Conservation (phyloP, 2,113 vertebrate genomes). For the Mystacornis crossleyi region DNA sequence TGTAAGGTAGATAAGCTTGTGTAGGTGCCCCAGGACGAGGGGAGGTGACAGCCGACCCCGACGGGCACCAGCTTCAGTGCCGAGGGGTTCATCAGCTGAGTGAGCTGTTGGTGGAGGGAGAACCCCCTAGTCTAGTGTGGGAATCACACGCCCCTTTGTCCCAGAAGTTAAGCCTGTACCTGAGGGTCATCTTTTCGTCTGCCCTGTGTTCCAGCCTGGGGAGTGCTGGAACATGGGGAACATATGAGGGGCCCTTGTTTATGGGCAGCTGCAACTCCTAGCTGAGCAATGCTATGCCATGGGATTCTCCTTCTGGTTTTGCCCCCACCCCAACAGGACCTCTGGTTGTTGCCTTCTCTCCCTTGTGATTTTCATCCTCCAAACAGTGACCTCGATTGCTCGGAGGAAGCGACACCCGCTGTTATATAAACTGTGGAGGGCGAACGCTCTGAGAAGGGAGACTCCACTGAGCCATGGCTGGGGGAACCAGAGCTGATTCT, state of each 20-base stretch:
- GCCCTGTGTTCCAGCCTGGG: neutral
- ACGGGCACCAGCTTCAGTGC: neutral
- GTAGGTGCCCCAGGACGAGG: neutral
- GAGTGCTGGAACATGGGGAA: neutral
- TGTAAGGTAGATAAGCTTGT: neutral
- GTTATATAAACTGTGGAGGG: neutral
- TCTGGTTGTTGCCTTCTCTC: neutral
- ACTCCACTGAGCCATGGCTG: fast-evolving
- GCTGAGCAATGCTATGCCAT: fast-evolving
- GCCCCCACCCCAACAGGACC: neutral
- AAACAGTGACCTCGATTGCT: conserved; percentile 17
- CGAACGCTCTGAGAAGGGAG: neutral
- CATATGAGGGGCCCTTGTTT: fast-evolving
- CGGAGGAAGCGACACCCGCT: neutral
- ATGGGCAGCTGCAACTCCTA: neutral
- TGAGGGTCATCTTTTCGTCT: fast-evolving
- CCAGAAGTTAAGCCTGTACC: neutral
- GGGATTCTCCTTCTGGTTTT: neutral
- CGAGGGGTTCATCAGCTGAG: neutral
- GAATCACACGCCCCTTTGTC: neutral
- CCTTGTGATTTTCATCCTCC: neutral
- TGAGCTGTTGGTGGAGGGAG: neutral
- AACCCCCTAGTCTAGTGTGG: neutral
- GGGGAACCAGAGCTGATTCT: neutral
- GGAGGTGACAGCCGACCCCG: neutral